Evolutionary conservation across 1,140 invertebrate genomes (phyloP).

Genomic region (Drosophila prosaltans): DNA sequence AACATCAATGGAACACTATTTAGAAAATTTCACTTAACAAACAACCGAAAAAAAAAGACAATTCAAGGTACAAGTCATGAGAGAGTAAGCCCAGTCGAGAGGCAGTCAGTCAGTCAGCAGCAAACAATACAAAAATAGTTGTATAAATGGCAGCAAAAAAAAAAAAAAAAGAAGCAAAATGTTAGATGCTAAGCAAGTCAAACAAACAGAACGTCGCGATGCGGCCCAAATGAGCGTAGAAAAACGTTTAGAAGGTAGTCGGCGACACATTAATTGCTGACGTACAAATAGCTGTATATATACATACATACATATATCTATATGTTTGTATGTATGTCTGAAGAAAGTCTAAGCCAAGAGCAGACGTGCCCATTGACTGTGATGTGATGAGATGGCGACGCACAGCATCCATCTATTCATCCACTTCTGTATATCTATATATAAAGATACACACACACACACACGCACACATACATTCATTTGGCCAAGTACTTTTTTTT

Average conservation of each 20-base stretch:
- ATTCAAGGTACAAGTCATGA: slow-evolving; percentile 23
- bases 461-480: slow-evolving; percentile 32
- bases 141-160: slow-evolving; percentile 27
- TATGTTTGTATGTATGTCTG: no score
- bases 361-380: slow-evolving; percentile 18
- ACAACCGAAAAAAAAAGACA: slow-evolving; percentile 31
- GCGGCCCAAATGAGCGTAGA: slow-evolving; percentile 68
- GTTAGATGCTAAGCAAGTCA: slow-evolving; percentile 70
- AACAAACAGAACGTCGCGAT: slow-evolving; percentile 45
- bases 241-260: slow-evolving; percentile 56
- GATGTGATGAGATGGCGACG: slow-evolving; percentile 12
- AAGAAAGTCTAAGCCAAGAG: slow-evolving; percentile 57
- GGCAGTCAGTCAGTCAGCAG: slow-evolving; percentile 5
- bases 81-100: slow-evolving; percentile 15
- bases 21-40: slow-evolving; percentile 71
- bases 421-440: not conserved
- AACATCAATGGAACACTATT: slow-evolving; percentile 46
- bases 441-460: no score
- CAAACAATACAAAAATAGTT: slow-evolving; percentile 36
- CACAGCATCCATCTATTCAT: slow-evolving; percentile 47
- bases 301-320: not conserved
- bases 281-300: slow-evolving; percentile 21
- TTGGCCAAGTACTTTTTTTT: slow-evolving; percentile 29
- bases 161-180: slow-evolving; percentile 32
- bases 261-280: slow-evolving; percentile 75